Conservation (phyloP, 2,113 vertebrate genomes). For the Nycticryphes semicollaris region DNA sequence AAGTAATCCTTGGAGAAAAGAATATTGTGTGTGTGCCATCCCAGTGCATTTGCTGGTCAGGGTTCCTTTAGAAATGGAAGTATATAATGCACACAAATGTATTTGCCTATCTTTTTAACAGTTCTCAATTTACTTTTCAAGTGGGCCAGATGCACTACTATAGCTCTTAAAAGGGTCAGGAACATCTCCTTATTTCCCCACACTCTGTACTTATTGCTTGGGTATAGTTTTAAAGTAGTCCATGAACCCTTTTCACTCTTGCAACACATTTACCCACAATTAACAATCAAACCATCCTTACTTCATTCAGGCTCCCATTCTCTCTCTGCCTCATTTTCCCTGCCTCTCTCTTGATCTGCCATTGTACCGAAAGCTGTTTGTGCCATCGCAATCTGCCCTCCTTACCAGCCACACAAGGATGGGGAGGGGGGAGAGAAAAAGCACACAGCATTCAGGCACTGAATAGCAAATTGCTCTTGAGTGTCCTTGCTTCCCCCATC, state of each 20-base stretch:
- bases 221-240: conserved; percentile 86
- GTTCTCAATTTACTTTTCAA: conserved; percentile 80
- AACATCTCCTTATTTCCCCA: conserved; percentile 73
- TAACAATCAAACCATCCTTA: conserved; percentile 91
- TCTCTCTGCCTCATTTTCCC: conserved; percentile 85
- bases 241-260: conserved; percentile 87
- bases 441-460: conserved; percentile 88
- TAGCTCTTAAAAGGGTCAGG: conserved; percentile 77
- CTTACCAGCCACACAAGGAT: conserved; percentile 82
- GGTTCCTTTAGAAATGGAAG: conserved; percentile 62
- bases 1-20: conserved; percentile 59
- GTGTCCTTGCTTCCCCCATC: conserved; percentile 88
- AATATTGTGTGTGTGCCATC: conserved; percentile 25
- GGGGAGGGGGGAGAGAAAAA: conserved; percentile 78
- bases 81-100: conserved; percentile 69
- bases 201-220: conserved; percentile 76
- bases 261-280: conserved; percentile 92
- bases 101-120: conserved; percentile 74
- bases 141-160: conserved; percentile 78
- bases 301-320: conserved; percentile 80
- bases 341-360: conserved; percentile 86
- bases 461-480: conserved; percentile 99
- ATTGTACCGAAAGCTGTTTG: conserved; percentile 92
- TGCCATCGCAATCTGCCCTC: conserved; percentile 85
- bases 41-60: conserved; percentile 48